Evolutionary conservation across 2,113 vertebrate genomes (phyloP).

Genomic region (Tachycineta bicolor): DNA sequence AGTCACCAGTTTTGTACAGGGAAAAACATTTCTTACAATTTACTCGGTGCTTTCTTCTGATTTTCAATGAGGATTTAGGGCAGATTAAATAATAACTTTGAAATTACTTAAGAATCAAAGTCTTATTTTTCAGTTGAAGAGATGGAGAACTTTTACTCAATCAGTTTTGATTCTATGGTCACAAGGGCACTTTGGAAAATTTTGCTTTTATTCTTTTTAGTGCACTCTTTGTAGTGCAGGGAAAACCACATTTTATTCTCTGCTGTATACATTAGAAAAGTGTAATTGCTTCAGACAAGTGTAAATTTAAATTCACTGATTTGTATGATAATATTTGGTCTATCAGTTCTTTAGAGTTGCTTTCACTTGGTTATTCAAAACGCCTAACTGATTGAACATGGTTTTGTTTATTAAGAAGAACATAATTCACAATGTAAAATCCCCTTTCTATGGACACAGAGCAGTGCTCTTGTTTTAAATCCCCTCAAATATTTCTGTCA

Average conservation of each 20-base stretch:
- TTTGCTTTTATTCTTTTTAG: not conserved
- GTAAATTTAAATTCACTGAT: not conserved
- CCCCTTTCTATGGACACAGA: not conserved
- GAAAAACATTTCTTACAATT: not conserved
- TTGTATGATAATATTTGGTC: not conserved
- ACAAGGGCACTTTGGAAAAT: not conserved
- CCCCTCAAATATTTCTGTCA: not conserved
- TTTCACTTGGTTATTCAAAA: not conserved
- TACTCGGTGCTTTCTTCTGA: not conserved
- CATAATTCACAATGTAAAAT: not conserved
- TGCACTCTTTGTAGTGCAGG: not conserved
- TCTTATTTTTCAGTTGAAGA: not conserved
- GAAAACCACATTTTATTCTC: not conserved
- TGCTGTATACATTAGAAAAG: not conserved
- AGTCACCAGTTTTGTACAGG: not conserved
- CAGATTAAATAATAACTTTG: not conserved
- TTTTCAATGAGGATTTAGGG: not conserved
- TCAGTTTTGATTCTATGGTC: not conserved
- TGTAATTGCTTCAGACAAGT: not conserved
- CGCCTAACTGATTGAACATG: not conserved
- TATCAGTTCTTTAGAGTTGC: not conserved
- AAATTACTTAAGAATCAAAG: not conserved
- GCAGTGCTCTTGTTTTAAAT: not conserved
- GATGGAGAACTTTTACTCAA: not conserved
- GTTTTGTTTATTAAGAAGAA: not conserved